phyloP scores from a whole-genome alignment of 64 coral and sea anemone genomes.

The Montipora capricornis region DNA sequence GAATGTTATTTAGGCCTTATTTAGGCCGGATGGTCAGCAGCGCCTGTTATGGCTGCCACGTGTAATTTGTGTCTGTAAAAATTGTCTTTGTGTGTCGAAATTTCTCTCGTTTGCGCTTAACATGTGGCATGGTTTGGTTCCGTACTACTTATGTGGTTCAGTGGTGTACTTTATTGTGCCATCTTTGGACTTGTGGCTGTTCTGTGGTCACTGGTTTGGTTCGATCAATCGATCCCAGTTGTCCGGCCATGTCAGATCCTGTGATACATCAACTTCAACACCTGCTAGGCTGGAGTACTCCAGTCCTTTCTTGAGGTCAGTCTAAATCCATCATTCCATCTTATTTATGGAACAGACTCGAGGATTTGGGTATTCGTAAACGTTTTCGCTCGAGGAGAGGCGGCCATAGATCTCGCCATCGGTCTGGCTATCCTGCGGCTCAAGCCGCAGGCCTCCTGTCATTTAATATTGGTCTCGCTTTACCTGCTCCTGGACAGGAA shows the following conservation, averaged over 20 bases:
- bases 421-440: neutral
- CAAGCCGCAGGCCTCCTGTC: neutral
- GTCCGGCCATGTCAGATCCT: neutral
- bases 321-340: neutral
- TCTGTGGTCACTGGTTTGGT: neutral
- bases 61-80: neutral
- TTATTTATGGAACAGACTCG: constrained; percentile 15
- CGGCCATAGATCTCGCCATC: neutral
- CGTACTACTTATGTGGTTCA: constrained; percentile 13
- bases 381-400: neutral
- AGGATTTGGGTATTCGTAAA: constrained; percentile 11
- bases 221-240: neutral
- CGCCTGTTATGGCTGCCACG: neutral
- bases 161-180: constrained; percentile 16
- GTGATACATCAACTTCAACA: neutral
- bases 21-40: neutral
- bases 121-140: constrained; percentile 2
- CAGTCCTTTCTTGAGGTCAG: constrained; percentile 13
- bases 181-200: constrained; percentile 7
- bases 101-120: neutral
- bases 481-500: neutral
- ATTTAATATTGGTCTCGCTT: neutral
- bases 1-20: no score
- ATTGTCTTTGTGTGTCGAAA: neutral
- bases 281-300: constrained; percentile 6